Conservation (phyloP, 2,888 invertebrate genomes). For the Chamaedrilus cognettii region DNA sequence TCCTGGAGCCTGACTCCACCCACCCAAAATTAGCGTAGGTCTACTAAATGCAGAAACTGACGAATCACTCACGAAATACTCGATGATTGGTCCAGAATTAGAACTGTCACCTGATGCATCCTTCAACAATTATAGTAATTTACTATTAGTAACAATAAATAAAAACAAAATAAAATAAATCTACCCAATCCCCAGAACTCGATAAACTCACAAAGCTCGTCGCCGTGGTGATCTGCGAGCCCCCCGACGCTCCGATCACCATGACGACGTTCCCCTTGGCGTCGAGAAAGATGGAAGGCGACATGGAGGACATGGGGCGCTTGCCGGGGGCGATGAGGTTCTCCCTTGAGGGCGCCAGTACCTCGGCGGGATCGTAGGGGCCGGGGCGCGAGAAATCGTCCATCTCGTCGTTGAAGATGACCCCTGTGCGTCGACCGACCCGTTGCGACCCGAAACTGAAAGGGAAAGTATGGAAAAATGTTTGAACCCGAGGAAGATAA, state of each 20-base stretch:
- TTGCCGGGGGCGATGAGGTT: conserved; percentile 84
- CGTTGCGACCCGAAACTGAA: conserved; percentile 68
- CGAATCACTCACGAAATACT: too few relatives aligned
- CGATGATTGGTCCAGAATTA: too few relatives aligned
- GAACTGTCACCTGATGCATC: too few relatives aligned
- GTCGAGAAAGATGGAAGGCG: conserved; percentile 77
- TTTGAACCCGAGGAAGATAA: too few relatives aligned
- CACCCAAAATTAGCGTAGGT: too few relatives aligned
- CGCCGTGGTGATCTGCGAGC: conserved; percentile 84
- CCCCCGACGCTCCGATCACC: conserved; percentile 85
- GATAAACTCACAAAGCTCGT: conserved; percentile 65
- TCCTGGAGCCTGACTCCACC: too few relatives aligned
- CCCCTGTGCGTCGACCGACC: conserved; percentile 65
- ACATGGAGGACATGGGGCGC: conserved; percentile 89
- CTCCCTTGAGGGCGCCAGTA: conserved; percentile 68
- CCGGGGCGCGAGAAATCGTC: conserved; percentile 36
- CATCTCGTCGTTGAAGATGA: conserved; percentile 57
- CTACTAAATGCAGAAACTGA: too few relatives aligned
- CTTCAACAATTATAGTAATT: too few relatives aligned
- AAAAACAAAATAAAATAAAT: not conserved
- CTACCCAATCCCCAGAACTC: not conserved
- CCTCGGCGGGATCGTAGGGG: conserved; percentile 50
- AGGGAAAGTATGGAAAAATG: too few relatives aligned
- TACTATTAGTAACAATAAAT: not conserved
- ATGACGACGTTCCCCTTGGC: conserved; percentile 69